Base-by-base conservation (phyloP, 2,888 invertebrate species). In the Polyommatus iphigenia region DNA sequence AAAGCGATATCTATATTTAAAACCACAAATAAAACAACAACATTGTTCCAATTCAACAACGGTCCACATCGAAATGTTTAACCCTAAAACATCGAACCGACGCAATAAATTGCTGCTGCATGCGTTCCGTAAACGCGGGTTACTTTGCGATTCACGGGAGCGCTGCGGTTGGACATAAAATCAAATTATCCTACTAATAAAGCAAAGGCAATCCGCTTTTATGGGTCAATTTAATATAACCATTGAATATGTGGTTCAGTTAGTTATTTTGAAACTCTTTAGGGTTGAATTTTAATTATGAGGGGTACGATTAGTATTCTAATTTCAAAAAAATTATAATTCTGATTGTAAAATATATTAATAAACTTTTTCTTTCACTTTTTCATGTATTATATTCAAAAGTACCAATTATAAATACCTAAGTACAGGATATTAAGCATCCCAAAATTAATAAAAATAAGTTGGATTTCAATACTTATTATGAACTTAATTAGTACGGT, bases 181-280 rank as follows among this genome's bases (percentile, higher is more conserved):
- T 92, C 90, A 89, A 91, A 91, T 91, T 90, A 91, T 87, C 83
- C 85, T 86, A 84, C 91, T 91, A 91, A 91, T 91, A 91, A 91
- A 91, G 87, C 90, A 90, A 87, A 88, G 85, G 88, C 90, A 90
- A 90, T 90, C 86, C 88, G 85, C 85, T 88, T 87, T 87, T 81
- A 82, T 79, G 79, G 82, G 76, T 79, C 82, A 80, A 82, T 82
- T 83, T 82, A 82, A 83, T 82, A 81, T 81, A 79, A 78, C 81
- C 79, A 80, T 79, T 80, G 80, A 81, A 79, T 80, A 80, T 78
- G 36, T 50, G 54, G 24, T 20, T 24, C 20, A 15, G 41, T 50
- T 50, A 24, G 50, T 29, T 29, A 54, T 75, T 75, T 67, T 67
- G 15, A 67, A 67, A 67, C 18, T 67, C 67, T 67, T 32, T 29